phyloP scores from a whole-genome alignment of 2,888 invertebrate genomes.

The Piscicola geometra region DNA sequence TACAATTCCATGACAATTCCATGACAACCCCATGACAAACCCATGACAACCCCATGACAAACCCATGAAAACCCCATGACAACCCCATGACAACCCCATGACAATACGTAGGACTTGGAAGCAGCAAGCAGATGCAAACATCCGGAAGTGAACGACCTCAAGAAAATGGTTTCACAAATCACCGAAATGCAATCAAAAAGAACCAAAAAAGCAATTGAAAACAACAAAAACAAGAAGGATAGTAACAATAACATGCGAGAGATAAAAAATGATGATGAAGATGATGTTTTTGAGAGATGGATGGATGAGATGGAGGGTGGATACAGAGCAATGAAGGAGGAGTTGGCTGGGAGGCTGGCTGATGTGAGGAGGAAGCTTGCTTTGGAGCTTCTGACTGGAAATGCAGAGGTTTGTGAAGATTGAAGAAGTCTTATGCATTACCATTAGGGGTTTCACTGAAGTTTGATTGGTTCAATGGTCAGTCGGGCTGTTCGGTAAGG shows the following conservation, averaged over 20 bases:
- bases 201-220: not conserved
- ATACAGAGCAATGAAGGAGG: not conserved
- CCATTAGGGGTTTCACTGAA: too few species aligned
- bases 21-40: too few species aligned
- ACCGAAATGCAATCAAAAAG: not conserved
- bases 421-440: too few species aligned
- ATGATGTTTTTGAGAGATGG: not conserved
- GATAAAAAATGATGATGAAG: not conserved
- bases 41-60: too few species aligned
- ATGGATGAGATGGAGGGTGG: not conserved
- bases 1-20: too few species aligned
- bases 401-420: not conserved
- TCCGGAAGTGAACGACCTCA: not conserved
- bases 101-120: not conserved
- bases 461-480: too few species aligned
- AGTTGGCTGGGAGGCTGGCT: not conserved
- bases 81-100: too few species aligned
- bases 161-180: slow-evolving; percentile 5
- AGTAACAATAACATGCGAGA: not conserved
- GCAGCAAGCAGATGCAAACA: not conserved
- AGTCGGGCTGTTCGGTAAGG: too few species aligned
- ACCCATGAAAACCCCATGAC: too few species aligned
- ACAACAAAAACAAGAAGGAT: not conserved
- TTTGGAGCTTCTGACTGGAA: not conserved
- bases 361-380: not conserved